A percentile compares a stretch with the other conserved stretches of the same genome.
Conservation (phyloP, 2,888 invertebrate species). For the Notodonta dromedarius region DNA sequence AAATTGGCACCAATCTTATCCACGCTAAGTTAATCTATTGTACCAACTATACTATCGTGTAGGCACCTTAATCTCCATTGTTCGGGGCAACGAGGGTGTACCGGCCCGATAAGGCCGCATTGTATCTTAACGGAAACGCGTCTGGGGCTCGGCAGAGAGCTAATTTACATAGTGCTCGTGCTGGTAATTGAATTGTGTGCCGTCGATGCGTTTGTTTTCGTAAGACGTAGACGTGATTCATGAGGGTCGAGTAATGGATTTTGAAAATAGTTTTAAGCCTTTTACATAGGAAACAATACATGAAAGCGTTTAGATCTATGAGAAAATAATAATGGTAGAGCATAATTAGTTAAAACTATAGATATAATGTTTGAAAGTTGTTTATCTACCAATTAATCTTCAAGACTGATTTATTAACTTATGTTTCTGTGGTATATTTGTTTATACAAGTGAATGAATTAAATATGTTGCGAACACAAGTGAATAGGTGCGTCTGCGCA, state of each 20-base stretch:
- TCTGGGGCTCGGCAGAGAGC: conserved; percentile 44
- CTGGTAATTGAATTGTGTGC: conserved; percentile 54
- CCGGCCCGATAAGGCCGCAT: conserved; percentile 49
- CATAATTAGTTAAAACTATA: too few species aligned
- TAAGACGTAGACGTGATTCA: conserved; percentile 22
- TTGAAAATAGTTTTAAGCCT: conserved; percentile 5
- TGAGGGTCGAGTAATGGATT: conserved; percentile 8
- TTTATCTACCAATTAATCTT: too few species aligned
- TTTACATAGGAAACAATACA: neutral
- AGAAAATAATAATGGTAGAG: too few species aligned
- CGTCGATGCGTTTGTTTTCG: conserved; percentile 22
- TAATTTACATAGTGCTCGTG: conserved; percentile 57
- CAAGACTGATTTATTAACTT: too few species aligned
- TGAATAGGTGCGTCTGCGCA: neutral
- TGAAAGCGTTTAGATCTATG: too few species aligned
- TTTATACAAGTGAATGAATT: neutral
- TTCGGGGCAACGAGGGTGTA: conserved; percentile 50
- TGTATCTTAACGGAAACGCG: conserved; percentile 52
- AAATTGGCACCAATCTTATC: conserved; percentile 14
- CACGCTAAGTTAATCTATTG: conserved; percentile 15
- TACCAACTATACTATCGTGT: conserved; percentile 31
- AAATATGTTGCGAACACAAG: neutral
- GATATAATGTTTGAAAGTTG: too few species aligned
- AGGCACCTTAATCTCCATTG: conserved; percentile 47
- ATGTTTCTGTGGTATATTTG: too few species aligned